Evolutionary conservation across 1,140 invertebrate species (phyloP), one percentile per base, ranked within the genome.

Genomic region (Neodiprion lecontei): DNA sequence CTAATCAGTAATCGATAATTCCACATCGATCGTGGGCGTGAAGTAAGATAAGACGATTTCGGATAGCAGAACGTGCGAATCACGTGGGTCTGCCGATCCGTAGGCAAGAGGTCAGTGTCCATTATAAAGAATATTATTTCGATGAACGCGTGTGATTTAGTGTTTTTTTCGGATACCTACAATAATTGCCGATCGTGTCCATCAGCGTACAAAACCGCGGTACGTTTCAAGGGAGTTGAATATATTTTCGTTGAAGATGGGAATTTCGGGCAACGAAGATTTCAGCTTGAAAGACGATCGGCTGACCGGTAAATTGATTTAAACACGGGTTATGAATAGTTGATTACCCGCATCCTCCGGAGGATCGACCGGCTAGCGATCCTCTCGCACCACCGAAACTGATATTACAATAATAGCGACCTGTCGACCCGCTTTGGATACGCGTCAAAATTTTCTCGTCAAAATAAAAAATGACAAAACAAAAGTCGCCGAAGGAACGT

Each of bases 321-420:
- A 85, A 85, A 75, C 65, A 83, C 74, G 71, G 77, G 80, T 84
- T 84, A 80, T 81, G 80, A 81, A 75, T 77, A 21, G 47, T 69
- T 77, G 74, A 77, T 81, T 79, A 70, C 74, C 28, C 73, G 74
- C 74, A 77, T 76, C 72, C 73, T 73, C 72, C 69, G 67, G 79
- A 74, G 74, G 74, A 79, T 79, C 71, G 74, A 70, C 48, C 72
- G 40, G 5, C 72, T 40, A 40, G 28, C 28, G 69, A 65, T 66
- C 72, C 77, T 79, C 53, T 61, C 53, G 4, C n/a, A 17, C 11
- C 53, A 14, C 70, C 21, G 78, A 77, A 79, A 81, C 80, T 82
- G 82, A 80, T 83, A 84, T 84, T 84, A 75, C 53, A 61, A 61
- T 85, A 86, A 85, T 86, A 85, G 81, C 78, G 79, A 86, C 84